These are phyloP conservation scores for Apodemia hepburni DNA, from an alignment of 2,888 invertebrate genomes.

Conservation along the genomic window DNA sequence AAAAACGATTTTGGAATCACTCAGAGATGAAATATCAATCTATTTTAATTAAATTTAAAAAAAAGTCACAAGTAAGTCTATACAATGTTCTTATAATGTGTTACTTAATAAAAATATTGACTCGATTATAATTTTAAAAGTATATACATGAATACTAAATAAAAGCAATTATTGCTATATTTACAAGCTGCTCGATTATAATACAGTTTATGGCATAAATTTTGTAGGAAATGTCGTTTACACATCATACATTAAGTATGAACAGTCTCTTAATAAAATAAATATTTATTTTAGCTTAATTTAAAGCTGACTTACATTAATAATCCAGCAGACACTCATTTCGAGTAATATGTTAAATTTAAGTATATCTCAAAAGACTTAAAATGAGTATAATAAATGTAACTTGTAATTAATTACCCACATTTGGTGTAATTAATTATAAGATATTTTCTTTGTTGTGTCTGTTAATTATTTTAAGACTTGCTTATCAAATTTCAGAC, in stretches of 20 bases:
- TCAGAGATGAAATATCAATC: too few relatives aligned
- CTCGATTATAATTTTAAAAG: constrained; percentile 15
- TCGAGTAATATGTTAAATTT: neutral
- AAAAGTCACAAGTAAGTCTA: too few relatives aligned
- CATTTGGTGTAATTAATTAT: too few relatives aligned
- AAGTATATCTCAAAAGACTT: too few relatives aligned
- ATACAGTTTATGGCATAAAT: neutral
- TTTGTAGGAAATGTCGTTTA: constrained; percentile 6
- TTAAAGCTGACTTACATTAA: neutral
- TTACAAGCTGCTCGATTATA: constrained; percentile 19
- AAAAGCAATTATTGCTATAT: constrained; percentile 18
- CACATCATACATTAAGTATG: neutral
- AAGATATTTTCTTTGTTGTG: too few relatives aligned
- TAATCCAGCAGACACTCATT: neutral
- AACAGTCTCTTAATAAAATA: neutral
- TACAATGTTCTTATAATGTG: too few relatives aligned
- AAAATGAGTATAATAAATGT: too few relatives aligned
- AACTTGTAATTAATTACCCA: too few relatives aligned
- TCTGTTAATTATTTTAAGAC: too few relatives aligned
- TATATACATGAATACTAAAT: constrained; percentile 18
- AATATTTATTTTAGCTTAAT: neutral
- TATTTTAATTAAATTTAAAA: too few relatives aligned
- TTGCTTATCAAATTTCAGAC: too few relatives aligned
- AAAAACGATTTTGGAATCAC: too few relatives aligned
- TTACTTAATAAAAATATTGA: constrained; percentile 17